Evolutionary conservation across 2,888 invertebrate genomes (phyloP), one percentile per base, ranked within the genome.

Genomic region (Agonopterix alstromeriana): DNA sequence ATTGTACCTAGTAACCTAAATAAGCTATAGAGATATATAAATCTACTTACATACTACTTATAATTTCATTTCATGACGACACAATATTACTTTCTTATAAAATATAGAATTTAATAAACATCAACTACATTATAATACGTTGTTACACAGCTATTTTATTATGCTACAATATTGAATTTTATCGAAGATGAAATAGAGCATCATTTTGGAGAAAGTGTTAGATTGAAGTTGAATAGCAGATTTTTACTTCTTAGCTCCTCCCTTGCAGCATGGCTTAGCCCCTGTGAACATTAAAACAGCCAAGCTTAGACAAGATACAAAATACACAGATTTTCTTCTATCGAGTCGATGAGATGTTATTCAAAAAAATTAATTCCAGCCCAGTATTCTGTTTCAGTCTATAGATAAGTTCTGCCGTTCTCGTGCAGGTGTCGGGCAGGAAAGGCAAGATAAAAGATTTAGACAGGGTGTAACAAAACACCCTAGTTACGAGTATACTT

Each of bases 261-360:
- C 83, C 56, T 81, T 74, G 73, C 86, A 83, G 68, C 85, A 86
- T 49, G 84, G 86, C 67, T 82, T 86, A 52, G 71, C 77, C 45
- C 81, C 89, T 89, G 80, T 36, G 76, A 27, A 53, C 27, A 27
- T 27, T 1, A 48, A 51, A 57, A 45, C 53, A 42, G 5, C 27
- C 2, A n/a, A n/a, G n/a, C n/a, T 27, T 17, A 27, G 1, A 27
- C 27, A 27, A 7, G 27, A 1, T 5, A 27, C 27, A 27, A 27
- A 27, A 27, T 27, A 38, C 38, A 4, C 38, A 9, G 9, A n/a
- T 38, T 0, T 38, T 7, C 38, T n/a, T 9, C 38, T 38, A n/a
- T 38, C 3, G 38, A 38, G 3, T 5, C 36, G 36, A 36, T 36
- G n/a, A 4, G n/a, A 38, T 38, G 8, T 10, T 2, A 36, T 36